Percentiles rank a stretch among this genome's conserved stretches.
Evolutionary conservation across 2,888 invertebrate genomes (phyloP).

Genomic region (Lithophane socia): DNA sequence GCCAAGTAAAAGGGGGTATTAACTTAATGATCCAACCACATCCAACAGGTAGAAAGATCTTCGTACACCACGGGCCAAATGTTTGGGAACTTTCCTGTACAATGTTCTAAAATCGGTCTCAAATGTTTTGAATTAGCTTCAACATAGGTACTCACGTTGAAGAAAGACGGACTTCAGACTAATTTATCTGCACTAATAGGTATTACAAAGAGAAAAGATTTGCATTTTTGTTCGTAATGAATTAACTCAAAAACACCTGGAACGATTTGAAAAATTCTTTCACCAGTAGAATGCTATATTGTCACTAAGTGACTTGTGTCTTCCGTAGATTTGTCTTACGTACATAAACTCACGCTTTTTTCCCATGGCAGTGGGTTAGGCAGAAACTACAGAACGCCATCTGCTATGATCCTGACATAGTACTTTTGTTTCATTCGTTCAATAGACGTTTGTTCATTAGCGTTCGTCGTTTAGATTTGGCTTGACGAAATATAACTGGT

Average conservation of each 20-base stretch:
- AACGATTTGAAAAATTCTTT: no score
- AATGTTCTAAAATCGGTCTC: conserved; percentile 11
- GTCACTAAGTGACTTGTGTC: background rate
- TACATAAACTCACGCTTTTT: background rate
- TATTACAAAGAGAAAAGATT: no score
- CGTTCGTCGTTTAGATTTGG: background rate
- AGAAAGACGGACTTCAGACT: no score
- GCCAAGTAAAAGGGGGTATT: conserved; percentile 68
- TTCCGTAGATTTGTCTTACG: background rate
- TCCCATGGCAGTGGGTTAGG: background rate
- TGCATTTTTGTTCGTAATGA: no score
- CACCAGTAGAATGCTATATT: no score
- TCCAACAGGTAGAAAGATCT: conserved; percentile 73
- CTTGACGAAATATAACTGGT: background rate
- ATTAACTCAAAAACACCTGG: no score
- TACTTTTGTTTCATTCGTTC: background rate
- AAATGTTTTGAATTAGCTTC: background rate
- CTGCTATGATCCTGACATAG: background rate
- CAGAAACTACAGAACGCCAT: background rate
- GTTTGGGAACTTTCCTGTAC: conserved; percentile 46
- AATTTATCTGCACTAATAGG: no score
- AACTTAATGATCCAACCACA: conserved; percentile 69
- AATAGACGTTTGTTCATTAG: background rate
- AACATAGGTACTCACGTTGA: no score
- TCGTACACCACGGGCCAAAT: conserved; percentile 40